These are phyloP conservation scores for Piprites chloris DNA, from an alignment of 2,113 vertebrate species.

Conservation along the genomic window DNA sequence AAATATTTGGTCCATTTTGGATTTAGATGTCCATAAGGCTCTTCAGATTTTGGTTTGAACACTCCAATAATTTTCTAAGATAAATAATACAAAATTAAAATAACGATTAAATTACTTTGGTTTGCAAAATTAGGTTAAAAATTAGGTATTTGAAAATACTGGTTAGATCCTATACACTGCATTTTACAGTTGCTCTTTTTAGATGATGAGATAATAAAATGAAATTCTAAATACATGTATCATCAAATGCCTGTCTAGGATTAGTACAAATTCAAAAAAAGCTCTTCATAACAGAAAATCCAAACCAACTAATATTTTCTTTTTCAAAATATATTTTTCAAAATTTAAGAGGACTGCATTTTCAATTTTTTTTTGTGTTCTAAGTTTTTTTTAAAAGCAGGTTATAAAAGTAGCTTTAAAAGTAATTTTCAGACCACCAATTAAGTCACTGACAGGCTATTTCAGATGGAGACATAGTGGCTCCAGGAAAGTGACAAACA, in stretches of 20 bases:
- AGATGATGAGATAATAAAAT: background rate
- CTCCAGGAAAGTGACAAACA: background rate
- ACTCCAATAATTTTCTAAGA: conserved; percentile 90
- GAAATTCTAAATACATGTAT: background rate
- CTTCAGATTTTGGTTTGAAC: conserved; percentile 99
- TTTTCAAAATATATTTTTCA: background rate
- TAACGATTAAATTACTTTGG: too few relatives aligned
- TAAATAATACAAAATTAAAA: background rate
- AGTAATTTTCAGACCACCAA: background rate
- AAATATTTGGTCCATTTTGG: conserved; percentile 99
- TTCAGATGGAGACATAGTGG: background rate
- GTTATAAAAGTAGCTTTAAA: background rate
- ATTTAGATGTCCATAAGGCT: conserved; percentile 97
- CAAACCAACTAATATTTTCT: background rate
- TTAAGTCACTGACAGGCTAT: background rate
- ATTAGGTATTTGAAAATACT: background rate
- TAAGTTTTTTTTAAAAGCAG: background rate
- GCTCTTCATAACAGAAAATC: background rate
- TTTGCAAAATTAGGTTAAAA: background rate
- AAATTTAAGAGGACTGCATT: background rate
- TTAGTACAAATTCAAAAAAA: background rate
- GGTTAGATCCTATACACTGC: background rate
- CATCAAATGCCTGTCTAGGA: background rate
- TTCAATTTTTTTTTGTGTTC: background rate
- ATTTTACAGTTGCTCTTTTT: background rate